Evolutionary conservation across 2,113 vertebrate genomes (phyloP).

Genomic region (Platichthys stellatus): DNA sequence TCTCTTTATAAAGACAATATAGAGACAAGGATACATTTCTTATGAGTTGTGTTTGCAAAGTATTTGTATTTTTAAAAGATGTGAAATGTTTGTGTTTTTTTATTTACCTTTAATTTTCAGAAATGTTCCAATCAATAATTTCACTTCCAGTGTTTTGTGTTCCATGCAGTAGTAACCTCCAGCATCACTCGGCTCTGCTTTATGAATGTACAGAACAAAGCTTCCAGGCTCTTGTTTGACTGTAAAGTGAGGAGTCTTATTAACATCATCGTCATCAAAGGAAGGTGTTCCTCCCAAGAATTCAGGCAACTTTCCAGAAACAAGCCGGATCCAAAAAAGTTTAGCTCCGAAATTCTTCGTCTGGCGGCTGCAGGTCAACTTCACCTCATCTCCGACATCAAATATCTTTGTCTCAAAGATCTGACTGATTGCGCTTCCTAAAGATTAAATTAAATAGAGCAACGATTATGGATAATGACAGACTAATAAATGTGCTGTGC

Average conservation of each 20-base stretch:
- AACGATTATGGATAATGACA: too few species aligned
- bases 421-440: conserved; percentile 17
- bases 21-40: too few species aligned
- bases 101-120: conserved; percentile 42
- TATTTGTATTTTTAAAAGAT: too few species aligned
- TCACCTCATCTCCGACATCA: conserved; percentile 37
- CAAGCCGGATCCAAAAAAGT: conserved; percentile 46
- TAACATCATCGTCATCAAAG: accelerated
- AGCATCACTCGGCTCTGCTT: conserved; percentile 26
- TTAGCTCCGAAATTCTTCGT: background rate
- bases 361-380: conserved; percentile 21
- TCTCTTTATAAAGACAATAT: background rate
- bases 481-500: too few species aligned
- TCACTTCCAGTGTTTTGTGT: accelerated
- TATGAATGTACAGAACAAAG: conserved; percentile 25
- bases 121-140: conserved; percentile 11
- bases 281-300: background rate
- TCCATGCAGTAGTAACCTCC: conserved; percentile 49
- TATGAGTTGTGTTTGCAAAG: too few species aligned
- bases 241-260: background rate
- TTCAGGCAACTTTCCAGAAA: conserved; percentile 38
- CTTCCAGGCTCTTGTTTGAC: conserved; percentile 1
- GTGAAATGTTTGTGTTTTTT: background rate
- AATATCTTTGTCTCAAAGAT: conserved; percentile 2
- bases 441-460: background rate